Evolutionary conservation across 2,888 invertebrate species (phyloP).

Genomic region (Andrena bucephala): DNA sequence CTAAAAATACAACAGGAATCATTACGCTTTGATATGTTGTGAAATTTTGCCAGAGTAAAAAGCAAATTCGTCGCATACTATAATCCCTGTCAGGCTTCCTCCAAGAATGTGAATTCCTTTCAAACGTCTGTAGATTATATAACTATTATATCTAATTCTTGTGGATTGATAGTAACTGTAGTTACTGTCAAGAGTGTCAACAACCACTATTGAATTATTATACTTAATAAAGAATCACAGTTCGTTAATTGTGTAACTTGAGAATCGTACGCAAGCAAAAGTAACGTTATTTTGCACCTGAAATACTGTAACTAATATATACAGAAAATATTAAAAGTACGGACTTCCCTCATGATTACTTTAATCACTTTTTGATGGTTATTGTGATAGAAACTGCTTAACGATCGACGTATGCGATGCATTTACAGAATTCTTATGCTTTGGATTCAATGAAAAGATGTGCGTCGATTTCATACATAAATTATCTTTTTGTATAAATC

Average conservation of each 20-base stretch:
- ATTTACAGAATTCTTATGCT: not conserved
- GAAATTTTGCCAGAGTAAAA: slow-evolving; percentile 47
- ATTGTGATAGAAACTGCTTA: not conserved
- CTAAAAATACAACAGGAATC: slow-evolving; percentile 73
- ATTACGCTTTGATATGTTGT: slow-evolving; percentile 57
- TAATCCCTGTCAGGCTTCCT: slow-evolving; percentile 31
- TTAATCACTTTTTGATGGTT: slow-evolving; percentile 2
- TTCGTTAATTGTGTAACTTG: not conserved
- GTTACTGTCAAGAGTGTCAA: slow-evolving; percentile 71
- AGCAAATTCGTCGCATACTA: slow-evolving; percentile 30
- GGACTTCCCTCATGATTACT: not conserved
- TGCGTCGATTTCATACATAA: not conserved
- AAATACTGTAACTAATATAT: slow-evolving; percentile 4
- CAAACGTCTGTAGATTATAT: slow-evolving; percentile 47
- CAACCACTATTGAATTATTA: slow-evolving; percentile 48
- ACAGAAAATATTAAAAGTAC: not conserved
- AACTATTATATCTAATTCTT: slow-evolving; percentile 45
- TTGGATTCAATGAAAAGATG: not conserved
- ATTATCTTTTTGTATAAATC: not conserved
- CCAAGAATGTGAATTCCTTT: slow-evolving; percentile 37
- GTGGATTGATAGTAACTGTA: slow-evolving; percentile 48
- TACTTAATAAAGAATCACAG: slow-evolving; percentile 22
- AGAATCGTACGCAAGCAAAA: not conserved
- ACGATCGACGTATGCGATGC: not conserved
- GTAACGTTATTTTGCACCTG: slow-evolving; percentile 6